A percentile compares a stretch with the other conserved stretches of the same genome.
These are phyloP conservation scores for Corydoras maculifer DNA, from an alignment of 2,113 vertebrate species.

Conservation along the genomic window DNA sequence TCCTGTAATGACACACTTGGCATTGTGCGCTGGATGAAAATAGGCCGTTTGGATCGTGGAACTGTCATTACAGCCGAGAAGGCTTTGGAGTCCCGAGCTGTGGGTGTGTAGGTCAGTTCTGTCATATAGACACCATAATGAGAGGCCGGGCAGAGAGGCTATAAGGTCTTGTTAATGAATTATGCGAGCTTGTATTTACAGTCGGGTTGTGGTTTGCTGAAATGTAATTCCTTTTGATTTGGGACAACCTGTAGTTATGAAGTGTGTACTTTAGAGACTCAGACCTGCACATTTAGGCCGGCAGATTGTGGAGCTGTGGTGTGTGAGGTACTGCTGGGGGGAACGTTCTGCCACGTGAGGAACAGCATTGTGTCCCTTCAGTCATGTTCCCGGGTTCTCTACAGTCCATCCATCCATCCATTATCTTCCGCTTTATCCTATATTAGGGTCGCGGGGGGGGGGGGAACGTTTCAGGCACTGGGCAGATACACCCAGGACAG, in stretches of 20 bases:
- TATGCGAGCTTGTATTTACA: background rate
- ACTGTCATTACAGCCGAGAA: conserved; percentile 21
- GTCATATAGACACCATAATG: background rate
- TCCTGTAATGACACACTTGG: conserved; percentile 25
- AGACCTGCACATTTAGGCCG: background rate
- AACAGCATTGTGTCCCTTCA: too few relatives aligned
- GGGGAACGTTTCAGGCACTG: too few relatives aligned
- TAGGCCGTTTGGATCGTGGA: conserved; percentile 12
- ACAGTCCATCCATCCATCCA: too few relatives aligned
- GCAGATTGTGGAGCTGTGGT: too few relatives aligned
- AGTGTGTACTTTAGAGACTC: background rate
- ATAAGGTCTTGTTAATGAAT: conserved; percentile 6
- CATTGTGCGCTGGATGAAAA: conserved; percentile 11
- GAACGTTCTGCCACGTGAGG: too few relatives aligned
- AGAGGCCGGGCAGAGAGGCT: background rate
- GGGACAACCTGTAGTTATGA: too few relatives aligned
- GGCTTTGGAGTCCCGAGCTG: background rate
- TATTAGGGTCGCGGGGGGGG: too few relatives aligned
- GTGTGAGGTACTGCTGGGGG: too few relatives aligned
- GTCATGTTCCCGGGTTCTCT: too few relatives aligned
- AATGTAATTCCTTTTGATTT: conserved; percentile 1
- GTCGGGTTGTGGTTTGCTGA: background rate
- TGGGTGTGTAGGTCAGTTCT: conserved; percentile 1
- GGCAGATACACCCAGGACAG: too few relatives aligned
- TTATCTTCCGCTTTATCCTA: too few relatives aligned